Percentiles rank a stretch among this genome's conserved stretches.
phyloP scores from a whole-genome alignment of 2,113 vertebrate genomes.

The Tylochromis polylepis region DNA sequence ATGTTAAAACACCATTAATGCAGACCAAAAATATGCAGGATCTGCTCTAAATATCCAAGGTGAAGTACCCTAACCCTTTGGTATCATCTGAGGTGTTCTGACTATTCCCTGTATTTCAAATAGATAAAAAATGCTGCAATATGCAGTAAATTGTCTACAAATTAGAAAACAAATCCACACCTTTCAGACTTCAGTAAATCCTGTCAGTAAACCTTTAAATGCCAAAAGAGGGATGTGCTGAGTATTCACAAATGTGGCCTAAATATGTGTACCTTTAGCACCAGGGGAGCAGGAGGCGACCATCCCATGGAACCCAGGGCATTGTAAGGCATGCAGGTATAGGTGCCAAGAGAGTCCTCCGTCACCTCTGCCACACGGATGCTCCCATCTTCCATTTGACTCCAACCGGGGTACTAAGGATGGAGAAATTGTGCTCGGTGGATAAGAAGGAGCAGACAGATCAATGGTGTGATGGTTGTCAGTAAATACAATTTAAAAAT shows the following conservation, averaged over 20 bases:
- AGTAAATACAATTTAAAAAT: not conserved
- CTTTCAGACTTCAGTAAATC: not conserved
- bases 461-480: not conserved
- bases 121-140: not conserved
- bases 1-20: not conserved
- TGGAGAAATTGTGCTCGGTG: not conserved
- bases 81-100: not conserved
- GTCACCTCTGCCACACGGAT: constrained; percentile 97
- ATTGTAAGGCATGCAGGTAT: constrained; percentile 99
- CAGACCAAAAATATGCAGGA: not conserved
- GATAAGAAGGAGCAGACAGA: not conserved
- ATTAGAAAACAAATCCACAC: not conserved
- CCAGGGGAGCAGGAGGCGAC: constrained; percentile 92
- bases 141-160: not conserved
- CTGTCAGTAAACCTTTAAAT: not conserved
- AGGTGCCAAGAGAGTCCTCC: constrained; percentile 97
- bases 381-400: constrained; percentile 92
- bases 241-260: not conserved
- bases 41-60: not conserved
- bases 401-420: constrained; percentile 89
- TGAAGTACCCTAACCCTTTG: not conserved
- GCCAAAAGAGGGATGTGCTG: not conserved
- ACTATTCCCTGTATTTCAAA: not conserved
- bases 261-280: constrained; percentile 87
- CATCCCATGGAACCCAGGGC: constrained; percentile 97